Base-by-base conservation (phyloP, 1,140 invertebrate genomes). In the Metaphire vulgaris region DNA sequence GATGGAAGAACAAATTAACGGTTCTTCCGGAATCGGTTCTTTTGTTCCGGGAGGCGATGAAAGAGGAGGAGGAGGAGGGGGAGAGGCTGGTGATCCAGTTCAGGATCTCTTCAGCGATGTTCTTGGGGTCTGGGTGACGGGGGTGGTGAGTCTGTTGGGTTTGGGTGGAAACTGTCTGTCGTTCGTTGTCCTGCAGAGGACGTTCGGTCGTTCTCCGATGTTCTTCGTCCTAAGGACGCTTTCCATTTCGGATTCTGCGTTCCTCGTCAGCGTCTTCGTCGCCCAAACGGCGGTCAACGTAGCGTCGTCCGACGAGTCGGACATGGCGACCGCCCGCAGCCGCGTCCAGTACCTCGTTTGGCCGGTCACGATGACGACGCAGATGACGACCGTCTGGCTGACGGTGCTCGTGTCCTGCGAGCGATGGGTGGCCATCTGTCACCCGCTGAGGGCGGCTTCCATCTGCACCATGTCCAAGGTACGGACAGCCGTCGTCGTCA, bases 121-220 rank as follows among this genome's bases (percentile, higher is more conserved):
- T 74, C 66, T 80, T 64, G 68, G 80, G 69, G 56, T 83, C 30
- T 81, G 81, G 76, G 56, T 77, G 29, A 77, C 70, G 28, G 76
- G 76, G 0, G 70, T 66, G 1, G 64, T 41, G 28, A 74, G 76
- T 65, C 34, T 77, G 12, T 31, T 77, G n/a, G 76, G 76, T 33
- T 65, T 74, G 28, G 6, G 84, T 2, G 85, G 85, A n/a, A 86
- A 86, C 76, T 79, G 81, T n/a, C 80, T 86, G 1, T 84, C 84
- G 14, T 84, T 86, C 66, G 79, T 85, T 31, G 84, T 85, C 16
- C 79, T 86, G 34, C 82, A 81, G 80, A 76, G 83, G 21, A 78
- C 80, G 16, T 83, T 84, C 77, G 83, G 83, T 81, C 81, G 82
- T 33, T 84, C 83, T 0, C 81, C 83, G 2, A 83, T 84, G 12